Percentiles rank a stretch among this genome's conserved stretches.
Evolutionary conservation across 2,113 vertebrate genomes (phyloP).

Genomic region (Poicephalus meyeri): DNA sequence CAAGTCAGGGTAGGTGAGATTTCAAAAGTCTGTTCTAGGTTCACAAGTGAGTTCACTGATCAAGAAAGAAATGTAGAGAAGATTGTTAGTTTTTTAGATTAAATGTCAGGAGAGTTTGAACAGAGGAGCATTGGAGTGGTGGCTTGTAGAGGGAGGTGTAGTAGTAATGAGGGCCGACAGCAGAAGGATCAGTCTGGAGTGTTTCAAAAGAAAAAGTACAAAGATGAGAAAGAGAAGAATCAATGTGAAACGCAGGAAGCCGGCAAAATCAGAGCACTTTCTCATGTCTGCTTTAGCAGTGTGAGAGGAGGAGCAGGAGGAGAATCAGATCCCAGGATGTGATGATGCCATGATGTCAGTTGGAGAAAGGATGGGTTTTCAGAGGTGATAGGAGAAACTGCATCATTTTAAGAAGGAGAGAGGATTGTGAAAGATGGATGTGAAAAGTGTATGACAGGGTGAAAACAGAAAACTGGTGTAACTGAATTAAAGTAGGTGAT

Average conservation of each 20-base stretch:
- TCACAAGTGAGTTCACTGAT: background rate
- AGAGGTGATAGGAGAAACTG: constrained; percentile 31
- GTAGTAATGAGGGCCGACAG: background rate
- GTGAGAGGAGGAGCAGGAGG: background rate
- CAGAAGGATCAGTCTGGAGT: background rate
- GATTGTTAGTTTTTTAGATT: background rate
- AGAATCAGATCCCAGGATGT: background rate
- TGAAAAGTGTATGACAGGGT: constrained; percentile 7
- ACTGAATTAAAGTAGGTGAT: background rate
- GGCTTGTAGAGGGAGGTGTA: background rate
- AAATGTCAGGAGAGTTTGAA: background rate
- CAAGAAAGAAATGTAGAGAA: background rate
- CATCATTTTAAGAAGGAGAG: background rate
- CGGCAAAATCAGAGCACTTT: background rate
- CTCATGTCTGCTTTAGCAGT: background rate
- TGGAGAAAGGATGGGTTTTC: background rate
- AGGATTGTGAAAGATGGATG: background rate
- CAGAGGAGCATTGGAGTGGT: background rate
- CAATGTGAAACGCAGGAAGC: background rate
- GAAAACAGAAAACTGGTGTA: constrained; percentile 7
- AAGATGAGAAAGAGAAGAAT: background rate
- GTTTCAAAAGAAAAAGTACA: background rate
- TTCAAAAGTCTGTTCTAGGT: background rate
- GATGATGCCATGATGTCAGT: background rate
- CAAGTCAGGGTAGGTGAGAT: background rate